Evolutionary conservation across 1,140 invertebrate genomes (phyloP), one percentile per base, ranked within the genome.

Genomic region (Archivesica marissinica): DNA sequence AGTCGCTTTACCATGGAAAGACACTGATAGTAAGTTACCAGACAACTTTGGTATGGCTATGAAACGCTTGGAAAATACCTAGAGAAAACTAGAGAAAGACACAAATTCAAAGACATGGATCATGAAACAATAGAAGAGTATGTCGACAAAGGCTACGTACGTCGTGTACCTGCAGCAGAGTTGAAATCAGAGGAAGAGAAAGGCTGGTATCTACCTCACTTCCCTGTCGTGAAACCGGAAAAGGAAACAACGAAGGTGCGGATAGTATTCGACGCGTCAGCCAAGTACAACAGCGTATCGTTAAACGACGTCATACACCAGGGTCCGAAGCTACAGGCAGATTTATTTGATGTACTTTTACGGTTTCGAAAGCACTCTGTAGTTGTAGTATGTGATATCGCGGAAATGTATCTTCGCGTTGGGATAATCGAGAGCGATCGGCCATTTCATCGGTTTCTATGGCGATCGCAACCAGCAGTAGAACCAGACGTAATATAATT

Each of bases 301-400:
- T 61, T 88, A 39, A 88, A 88, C 77, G 87, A 81, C 30, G 0
- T 56, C 17, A 56, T 91, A 38, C 35, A 86, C 15, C n/a, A 39
- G 17, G 91, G 91, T 0, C 93, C 94, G 20, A 91, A 91, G 68
- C 56, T 95, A 0, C 93, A 95, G 88, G 89, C 44, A 56, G 66
- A 76, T 35, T 47, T 90, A 20, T 68, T 86, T 52, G 79, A 41
- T 35, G 85, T 90, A 0, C 66, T 91, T 1, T 35, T 89, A 0
- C 25, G 86, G 25, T 91, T 91, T 79, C 72, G 90, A 17, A 41
- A 59, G 20, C 15, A 84, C 17, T 35, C 44, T 38, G 74, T 90
- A 6, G 88, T 84, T 3, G 28, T 90, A 15, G 54, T 68, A 4
- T 68, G 83, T 61, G 83, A 88, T 50, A 86, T 88, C 2, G 25